These are phyloP conservation scores for Xenentodon cancila DNA, from an alignment of 2,797 vertebrate species.

Conservation along the genomic window DNA sequence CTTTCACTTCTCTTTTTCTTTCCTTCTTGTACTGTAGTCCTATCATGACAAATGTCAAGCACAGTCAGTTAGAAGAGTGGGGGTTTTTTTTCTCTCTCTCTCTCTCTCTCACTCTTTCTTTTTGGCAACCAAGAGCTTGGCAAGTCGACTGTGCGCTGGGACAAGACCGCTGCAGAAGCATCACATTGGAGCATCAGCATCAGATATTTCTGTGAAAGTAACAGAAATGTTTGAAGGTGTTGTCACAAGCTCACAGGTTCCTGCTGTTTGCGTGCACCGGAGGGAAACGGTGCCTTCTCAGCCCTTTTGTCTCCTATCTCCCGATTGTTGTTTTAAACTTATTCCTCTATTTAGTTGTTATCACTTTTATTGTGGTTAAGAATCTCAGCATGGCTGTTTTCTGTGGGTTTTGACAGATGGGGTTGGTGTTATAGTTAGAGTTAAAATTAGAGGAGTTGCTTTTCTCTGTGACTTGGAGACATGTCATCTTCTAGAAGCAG, in stretches of 20 bases:
- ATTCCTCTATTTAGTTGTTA: conserved; percentile 80
- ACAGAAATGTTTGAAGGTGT: conserved; percentile 84
- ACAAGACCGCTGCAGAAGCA: conserved; percentile 74
- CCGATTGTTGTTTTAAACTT: conserved; percentile 78
- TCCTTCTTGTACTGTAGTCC: conserved; percentile 66
- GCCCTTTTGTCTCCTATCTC: conserved; percentile 73
- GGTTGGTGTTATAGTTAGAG: conserved; percentile 74
- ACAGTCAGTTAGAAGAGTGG: conserved; percentile 71
- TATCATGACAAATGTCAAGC: conserved; percentile 83
- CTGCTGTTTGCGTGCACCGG: conserved; percentile 77
- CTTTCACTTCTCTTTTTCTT: conserved; percentile 54
- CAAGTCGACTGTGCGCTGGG: conserved; percentile 72
- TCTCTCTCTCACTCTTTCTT: conserved; percentile 25
- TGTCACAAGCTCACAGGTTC: conserved; percentile 82
- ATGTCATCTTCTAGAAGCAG: conserved; percentile 77
- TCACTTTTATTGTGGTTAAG: conserved; percentile 76
- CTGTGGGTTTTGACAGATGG: conserved; percentile 76
- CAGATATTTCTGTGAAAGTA: conserved; percentile 83
- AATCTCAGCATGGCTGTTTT: conserved; percentile 73
- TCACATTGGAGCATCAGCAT: conserved; percentile 76
- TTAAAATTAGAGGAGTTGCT: conserved; percentile 83
- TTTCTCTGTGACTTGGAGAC: conserved; percentile 77
- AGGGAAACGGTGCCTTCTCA: conserved; percentile 78
- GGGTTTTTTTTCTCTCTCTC: neutral
- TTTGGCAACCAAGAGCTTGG: conserved; percentile 68